Evolutionary conservation across 2,113 vertebrate genomes (phyloP).

Genomic region (Pangasianodon hypophthalmus): DNA sequence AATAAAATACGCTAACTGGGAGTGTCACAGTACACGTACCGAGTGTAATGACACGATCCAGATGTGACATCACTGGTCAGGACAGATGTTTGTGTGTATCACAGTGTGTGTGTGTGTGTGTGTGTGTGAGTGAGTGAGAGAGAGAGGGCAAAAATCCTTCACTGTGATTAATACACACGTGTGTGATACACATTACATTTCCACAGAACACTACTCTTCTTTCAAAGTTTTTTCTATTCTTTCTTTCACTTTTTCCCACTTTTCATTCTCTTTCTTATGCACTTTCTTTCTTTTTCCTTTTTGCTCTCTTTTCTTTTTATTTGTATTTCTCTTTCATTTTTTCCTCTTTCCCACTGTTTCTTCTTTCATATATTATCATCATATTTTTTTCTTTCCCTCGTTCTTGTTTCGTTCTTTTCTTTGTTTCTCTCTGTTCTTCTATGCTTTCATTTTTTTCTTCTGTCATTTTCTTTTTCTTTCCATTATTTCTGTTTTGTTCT

Average conservation of each 20-base stretch:
- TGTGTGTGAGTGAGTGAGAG: neutral
- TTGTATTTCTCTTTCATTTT: neutral
- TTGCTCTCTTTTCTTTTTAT: neutral
- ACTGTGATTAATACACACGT: neutral
- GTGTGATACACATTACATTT: neutral
- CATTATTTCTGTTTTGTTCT: neutral
- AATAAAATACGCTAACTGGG: neutral
- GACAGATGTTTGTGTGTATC: neutral
- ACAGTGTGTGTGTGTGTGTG: constrained; percentile 8
- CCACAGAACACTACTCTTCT: neutral
- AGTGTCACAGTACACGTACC: neutral
- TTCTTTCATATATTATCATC: neutral
- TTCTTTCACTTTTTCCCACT: neutral
- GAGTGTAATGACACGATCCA: neutral
- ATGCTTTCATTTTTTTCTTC: neutral
- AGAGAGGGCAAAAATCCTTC: neutral
- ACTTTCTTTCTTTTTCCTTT: neutral
- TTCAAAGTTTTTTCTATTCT: neutral
- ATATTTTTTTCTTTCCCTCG: neutral
- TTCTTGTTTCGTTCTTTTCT: neutral
- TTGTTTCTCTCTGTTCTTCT: neutral
- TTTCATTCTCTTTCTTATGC: neutral
- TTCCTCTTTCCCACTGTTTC: too few species aligned
- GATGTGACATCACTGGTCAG: neutral
- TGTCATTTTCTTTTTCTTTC: neutral